phyloP scores from a whole-genome alignment of 2,888 invertebrate genomes.

The Carabus problematicus region DNA sequence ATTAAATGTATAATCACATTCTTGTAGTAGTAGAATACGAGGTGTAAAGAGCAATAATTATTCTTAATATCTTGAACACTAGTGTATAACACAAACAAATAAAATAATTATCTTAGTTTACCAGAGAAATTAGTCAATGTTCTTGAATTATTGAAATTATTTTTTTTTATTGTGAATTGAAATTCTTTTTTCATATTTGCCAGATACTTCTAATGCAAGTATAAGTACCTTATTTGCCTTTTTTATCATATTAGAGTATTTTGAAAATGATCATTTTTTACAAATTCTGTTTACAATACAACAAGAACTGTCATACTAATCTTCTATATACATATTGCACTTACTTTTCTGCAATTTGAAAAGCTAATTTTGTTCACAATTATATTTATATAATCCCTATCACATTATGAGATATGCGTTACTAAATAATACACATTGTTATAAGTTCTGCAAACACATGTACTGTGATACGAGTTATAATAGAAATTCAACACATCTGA shows the following conservation, averaged over 20 bases:
- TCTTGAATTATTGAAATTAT: too few relatives aligned
- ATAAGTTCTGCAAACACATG: too few relatives aligned
- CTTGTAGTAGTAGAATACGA: constrained; percentile 30
- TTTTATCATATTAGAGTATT: neutral
- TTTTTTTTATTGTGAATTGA: too few relatives aligned
- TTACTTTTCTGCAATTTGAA: neutral
- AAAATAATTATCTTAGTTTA: too few relatives aligned
- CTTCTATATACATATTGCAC: constrained; percentile 20
- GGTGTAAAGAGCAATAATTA: too few relatives aligned
- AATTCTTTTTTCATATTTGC: too few relatives aligned
- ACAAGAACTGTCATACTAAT: constrained; percentile 17
- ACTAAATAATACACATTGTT: too few relatives aligned
- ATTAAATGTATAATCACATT: constrained; percentile 38
- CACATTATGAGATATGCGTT: neutral
- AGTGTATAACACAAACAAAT: too few relatives aligned
- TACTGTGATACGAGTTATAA: too few relatives aligned
- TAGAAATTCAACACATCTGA: too few relatives aligned
- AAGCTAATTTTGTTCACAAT: constrained; percentile 1
- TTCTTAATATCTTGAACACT: too few relatives aligned
- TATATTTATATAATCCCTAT: neutral
- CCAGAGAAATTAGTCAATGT: too few relatives aligned
- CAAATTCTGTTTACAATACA: constrained; percentile 8
- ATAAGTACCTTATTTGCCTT: constrained; percentile 9
- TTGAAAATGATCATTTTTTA: constrained; percentile 8
- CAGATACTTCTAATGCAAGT: constrained; percentile 15